Evolutionary conservation across 2,113 vertebrate genomes (phyloP).

Genomic region (Cryptomyrus ogoouensis): DNA sequence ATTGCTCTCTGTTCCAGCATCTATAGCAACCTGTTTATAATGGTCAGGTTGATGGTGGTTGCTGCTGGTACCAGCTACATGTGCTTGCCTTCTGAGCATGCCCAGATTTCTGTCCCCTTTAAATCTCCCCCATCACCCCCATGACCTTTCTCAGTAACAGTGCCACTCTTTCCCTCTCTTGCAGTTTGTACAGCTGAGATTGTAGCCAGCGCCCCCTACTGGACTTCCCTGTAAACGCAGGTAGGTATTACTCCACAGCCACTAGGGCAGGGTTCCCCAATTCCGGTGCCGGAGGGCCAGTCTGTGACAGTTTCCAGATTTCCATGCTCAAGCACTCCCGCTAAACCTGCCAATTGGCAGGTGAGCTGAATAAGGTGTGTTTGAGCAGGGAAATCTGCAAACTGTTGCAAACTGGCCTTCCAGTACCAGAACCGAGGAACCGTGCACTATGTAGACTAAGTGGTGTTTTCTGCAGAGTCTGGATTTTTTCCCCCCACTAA

Average conservation of each 20-base stretch:
- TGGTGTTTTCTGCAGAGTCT: neutral
- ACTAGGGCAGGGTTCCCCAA: neutral
- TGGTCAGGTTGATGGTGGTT: neutral
- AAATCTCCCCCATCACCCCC: neutral
- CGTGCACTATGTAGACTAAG: neutral
- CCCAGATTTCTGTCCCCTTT: neutral
- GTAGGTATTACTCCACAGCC: neutral
- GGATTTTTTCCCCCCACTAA: neutral
- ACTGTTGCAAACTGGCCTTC: neutral
- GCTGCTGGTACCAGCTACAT: neutral
- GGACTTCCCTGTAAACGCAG: neutral
- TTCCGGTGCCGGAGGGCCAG: neutral
- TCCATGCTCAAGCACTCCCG: neutral
- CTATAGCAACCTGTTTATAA: neutral
- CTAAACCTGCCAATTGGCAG: neutral
- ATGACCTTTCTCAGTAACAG: neutral
- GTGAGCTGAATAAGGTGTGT: neutral
- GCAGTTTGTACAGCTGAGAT: slow-evolving; percentile 64
- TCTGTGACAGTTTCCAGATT: neutral
- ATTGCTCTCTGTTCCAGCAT: neutral
- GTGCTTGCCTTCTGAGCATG: neutral
- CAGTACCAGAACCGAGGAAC: neutral
- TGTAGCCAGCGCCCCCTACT: neutral
- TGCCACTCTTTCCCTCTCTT: neutral
- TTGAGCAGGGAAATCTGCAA: neutral